phyloP scores from a whole-genome alignment of 2,113 vertebrate genomes.

The Pogonocichla stellata region DNA sequence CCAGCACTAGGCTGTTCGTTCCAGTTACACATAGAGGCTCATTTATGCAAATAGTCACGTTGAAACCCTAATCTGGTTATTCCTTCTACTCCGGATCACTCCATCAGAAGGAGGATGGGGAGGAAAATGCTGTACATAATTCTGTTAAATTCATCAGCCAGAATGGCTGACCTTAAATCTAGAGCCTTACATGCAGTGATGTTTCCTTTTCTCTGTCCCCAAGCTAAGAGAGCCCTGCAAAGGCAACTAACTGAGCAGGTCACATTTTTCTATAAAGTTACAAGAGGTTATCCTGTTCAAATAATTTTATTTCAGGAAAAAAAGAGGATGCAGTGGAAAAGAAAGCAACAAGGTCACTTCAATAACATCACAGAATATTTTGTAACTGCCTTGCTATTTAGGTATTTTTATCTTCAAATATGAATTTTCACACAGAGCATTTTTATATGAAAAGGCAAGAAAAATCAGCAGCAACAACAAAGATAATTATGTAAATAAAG shows the following conservation, averaged over 20 bases:
- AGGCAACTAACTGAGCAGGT: constrained; percentile 3
- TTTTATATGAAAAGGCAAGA: not conserved
- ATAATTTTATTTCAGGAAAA: constrained; percentile 21
- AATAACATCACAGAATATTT: constrained; percentile 22
- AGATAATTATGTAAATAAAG: not conserved
- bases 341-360: constrained; percentile 42
- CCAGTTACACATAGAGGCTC: not conserved
- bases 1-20: rapidly evolving
- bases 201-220: constrained; percentile 20
- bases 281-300: constrained; percentile 36
- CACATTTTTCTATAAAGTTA: constrained; percentile 9
- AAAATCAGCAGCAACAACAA: not conserved
- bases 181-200: not conserved
- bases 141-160: constrained; percentile 4
- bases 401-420: not conserved
- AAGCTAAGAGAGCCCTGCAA: not conserved
- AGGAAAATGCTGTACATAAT: not conserved
- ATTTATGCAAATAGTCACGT: not conserved
- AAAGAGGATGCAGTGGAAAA: not conserved
- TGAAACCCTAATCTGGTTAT: constrained; percentile 1
- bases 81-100: not conserved
- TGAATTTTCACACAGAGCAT: not conserved
- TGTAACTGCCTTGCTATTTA: not conserved
- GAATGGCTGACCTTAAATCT: constrained; percentile 36
- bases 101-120: not conserved